Evolutionary conservation across 2,797 vertebrate genomes (phyloP).

Genomic region (Enteromius thamalakanensis): DNA sequence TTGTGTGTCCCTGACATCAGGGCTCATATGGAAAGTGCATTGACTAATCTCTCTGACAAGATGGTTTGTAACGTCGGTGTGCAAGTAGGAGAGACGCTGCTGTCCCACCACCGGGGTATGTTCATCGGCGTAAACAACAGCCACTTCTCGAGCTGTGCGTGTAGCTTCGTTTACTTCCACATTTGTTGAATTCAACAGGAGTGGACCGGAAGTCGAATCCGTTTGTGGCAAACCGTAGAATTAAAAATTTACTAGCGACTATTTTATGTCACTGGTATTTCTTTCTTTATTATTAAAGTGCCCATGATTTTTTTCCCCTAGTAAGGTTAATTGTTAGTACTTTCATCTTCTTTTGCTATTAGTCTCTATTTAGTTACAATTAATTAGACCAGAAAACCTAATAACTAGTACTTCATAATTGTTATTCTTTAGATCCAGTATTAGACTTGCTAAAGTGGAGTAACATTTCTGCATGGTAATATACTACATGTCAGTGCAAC

Average conservation of each 20-base stretch:
- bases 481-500: background rate
- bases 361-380: background rate
- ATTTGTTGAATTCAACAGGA: slow-evolving; percentile 9
- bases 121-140: slow-evolving; percentile 9
- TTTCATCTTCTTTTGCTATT: background rate
- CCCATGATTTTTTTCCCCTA: background rate
- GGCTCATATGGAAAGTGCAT: slow-evolving; percentile 36
- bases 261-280: background rate
- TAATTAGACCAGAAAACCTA: background rate
- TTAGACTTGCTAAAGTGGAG: too few species aligned
- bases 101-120: slow-evolving; percentile 4
- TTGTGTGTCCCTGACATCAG: slow-evolving; percentile 18
- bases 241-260: background rate
- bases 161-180: slow-evolving; percentile 4
- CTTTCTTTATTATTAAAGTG: background rate
- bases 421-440: background rate
- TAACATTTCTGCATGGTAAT: background rate
- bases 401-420: too few species aligned
- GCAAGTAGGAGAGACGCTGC: slow-evolving; percentile 67
- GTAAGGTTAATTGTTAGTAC: background rate
- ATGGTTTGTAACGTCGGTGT: slow-evolving; percentile 72
- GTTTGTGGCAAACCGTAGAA: background rate
- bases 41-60: slow-evolving; percentile 38
- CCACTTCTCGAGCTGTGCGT: background rate
- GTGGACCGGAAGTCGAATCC: slow-evolving; percentile 19